These are phyloP conservation scores for Hermaeophaga mercurialis DNA, from an alignment of 2,888 invertebrate genomes.

Conservation along the genomic window DNA sequence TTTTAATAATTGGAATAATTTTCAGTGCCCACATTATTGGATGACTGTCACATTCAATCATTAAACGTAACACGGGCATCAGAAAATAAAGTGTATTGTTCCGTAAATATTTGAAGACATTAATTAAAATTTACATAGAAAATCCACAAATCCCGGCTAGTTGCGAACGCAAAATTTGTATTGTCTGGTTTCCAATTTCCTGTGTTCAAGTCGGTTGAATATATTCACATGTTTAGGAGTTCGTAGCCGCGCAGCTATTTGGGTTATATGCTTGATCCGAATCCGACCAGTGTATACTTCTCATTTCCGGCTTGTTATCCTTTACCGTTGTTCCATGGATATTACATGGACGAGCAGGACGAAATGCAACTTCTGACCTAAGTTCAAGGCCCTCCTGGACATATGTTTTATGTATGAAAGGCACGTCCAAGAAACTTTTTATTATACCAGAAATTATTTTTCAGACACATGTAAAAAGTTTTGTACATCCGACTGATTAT, in stretches of 20 bases:
- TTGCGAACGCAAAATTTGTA: slow-evolving; percentile 45
- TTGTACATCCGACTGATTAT: too few species aligned
- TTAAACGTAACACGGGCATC: neutral
- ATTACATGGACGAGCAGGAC: slow-evolving; percentile 9
- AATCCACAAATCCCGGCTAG: slow-evolving; percentile 39
- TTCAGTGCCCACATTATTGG: neutral
- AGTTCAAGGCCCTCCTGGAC: too few species aligned
- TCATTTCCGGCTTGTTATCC: slow-evolving; percentile 53
- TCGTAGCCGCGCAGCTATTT: slow-evolving; percentile 23
- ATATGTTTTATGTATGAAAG: too few species aligned
- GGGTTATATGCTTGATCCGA: slow-evolving; percentile 27
- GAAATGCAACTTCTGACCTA: neutral
- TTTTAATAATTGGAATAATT: neutral
- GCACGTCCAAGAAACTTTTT: too few species aligned
- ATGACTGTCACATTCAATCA: neutral
- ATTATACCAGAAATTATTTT: too few species aligned
- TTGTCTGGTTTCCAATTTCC: slow-evolving; percentile 56
- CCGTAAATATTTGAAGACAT: slow-evolving; percentile 39
- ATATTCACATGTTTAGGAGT: slow-evolving; percentile 37
- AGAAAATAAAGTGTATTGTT: slow-evolving; percentile 31
- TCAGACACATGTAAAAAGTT: too few species aligned
- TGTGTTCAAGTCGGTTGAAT: slow-evolving; percentile 45
- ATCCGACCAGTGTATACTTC: slow-evolving; percentile 37
- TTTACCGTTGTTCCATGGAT: slow-evolving; percentile 39
- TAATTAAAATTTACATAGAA: slow-evolving; percentile 44